Evolutionary conservation across 92 coral and sea anemone genomes (phyloP).

Genomic region (Phymanthus crucifer): DNA sequence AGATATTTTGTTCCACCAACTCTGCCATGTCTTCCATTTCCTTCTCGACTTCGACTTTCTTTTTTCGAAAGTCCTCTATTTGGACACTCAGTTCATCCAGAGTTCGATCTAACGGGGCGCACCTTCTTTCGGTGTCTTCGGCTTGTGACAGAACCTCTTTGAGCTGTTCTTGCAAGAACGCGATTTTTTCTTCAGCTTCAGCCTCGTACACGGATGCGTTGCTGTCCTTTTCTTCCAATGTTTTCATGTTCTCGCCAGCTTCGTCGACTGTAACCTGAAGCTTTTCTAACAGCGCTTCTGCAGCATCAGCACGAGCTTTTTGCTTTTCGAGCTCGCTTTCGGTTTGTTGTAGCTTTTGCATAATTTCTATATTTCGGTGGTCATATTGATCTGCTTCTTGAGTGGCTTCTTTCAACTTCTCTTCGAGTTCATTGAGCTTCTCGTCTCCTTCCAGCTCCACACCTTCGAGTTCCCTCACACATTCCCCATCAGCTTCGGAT

Average conservation of each 20-base stretch:
- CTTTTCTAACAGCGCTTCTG: conserved; percentile 47
- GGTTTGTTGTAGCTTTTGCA: conserved; percentile 64
- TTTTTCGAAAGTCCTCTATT: conserved; percentile 39
- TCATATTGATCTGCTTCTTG: conserved; percentile 55
- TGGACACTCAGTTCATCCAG: conserved; percentile 57
- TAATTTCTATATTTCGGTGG: conserved; percentile 57
- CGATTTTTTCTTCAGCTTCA: conserved; percentile 66
- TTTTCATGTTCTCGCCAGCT: conserved; percentile 65
- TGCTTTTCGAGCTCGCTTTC: conserved; percentile 73
- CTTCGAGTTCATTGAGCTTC: conserved; percentile 55
- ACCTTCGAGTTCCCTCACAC: conserved; percentile 64
- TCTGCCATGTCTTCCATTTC: conserved; percentile 81
- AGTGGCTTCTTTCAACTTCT: conserved; percentile 58
- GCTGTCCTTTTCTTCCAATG: conserved; percentile 66
- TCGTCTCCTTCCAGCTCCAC: conserved; percentile 81
- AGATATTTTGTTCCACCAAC: conserved; percentile 38
- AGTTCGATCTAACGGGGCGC: conserved; percentile 61
- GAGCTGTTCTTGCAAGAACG: conserved; percentile 63
- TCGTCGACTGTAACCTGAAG: conserved; percentile 54
- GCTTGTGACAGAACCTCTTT: conserved; percentile 65
- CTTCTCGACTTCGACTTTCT: conserved; percentile 38
- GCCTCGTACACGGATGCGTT: conserved; percentile 70
- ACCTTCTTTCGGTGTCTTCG: conserved; percentile 71
- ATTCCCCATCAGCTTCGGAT: conserved; percentile 53
- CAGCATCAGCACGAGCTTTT: conserved; percentile 38